Percentiles rank a stretch among this genome's conserved stretches.
These are phyloP conservation scores for Ariolimax columbianus DNA, from an alignment of 2,888 invertebrate genomes.

Conservation along the genomic window DNA sequence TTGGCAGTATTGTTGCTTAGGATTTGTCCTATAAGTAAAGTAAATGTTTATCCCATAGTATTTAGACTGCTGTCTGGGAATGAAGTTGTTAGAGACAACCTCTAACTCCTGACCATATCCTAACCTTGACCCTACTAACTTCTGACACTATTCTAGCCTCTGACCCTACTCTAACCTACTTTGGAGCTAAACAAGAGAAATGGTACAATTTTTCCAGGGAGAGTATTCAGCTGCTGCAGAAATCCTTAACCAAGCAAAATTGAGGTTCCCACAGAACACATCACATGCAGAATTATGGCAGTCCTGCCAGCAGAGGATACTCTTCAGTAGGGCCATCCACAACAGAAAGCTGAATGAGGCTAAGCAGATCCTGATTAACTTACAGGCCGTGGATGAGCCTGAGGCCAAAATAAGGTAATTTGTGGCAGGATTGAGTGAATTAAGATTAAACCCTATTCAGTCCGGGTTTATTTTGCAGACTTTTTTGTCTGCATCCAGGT, in stretches of 20 bases:
- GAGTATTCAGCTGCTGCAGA: slow-evolving; percentile 82
- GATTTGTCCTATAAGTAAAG: too few relatives aligned
- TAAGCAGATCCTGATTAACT: slow-evolving; percentile 84
- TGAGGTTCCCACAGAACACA: slow-evolving; percentile 83
- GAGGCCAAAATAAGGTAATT: slow-evolving; percentile 81
- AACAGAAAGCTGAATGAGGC: slow-evolving; percentile 85
- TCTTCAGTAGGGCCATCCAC: slow-evolving; percentile 73
- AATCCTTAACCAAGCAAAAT: slow-evolving; percentile 83
- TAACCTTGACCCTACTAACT: too few relatives aligned
- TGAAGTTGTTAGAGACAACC: too few relatives aligned
- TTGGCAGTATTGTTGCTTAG: too few relatives aligned
- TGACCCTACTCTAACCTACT: neutral
- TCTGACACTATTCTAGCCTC: too few relatives aligned
- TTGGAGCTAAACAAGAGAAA: too few relatives aligned
- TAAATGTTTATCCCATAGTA: too few relatives aligned
- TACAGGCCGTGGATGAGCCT: slow-evolving; percentile 84
- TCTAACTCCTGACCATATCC: too few relatives aligned
- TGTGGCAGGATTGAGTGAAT: neutral
- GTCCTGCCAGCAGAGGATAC: slow-evolving; percentile 79
- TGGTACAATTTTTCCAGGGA: slow-evolving; percentile 77
- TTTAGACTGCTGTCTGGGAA: too few relatives aligned
- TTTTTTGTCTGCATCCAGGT: too few relatives aligned
- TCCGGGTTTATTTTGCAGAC: too few relatives aligned
- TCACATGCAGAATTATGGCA: slow-evolving; percentile 84
- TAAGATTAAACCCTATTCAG: too few relatives aligned